phyloP scores from a whole-genome alignment of 1,140 invertebrate species.

The Maconellicoccus hirsutus region DNA sequence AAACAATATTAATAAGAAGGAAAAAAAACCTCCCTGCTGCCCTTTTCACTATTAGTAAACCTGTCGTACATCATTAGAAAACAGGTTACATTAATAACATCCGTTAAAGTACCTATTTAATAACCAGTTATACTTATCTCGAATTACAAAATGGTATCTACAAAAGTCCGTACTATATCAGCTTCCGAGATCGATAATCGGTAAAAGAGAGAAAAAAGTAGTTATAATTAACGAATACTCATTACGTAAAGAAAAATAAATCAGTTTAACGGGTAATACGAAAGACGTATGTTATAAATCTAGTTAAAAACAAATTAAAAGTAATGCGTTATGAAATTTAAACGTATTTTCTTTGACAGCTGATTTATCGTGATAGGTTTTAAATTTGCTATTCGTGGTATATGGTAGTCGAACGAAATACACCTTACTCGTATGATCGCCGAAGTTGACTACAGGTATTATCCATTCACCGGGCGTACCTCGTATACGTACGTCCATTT shows the following conservation, averaged over 20 bases:
- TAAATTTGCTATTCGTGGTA: not conserved
- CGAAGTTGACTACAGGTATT: too few relatives aligned
- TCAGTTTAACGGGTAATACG: not conserved
- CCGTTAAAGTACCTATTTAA: constrained; percentile 9
- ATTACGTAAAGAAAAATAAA: constrained; percentile 10
- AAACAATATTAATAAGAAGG: not conserved
- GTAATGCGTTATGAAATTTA: constrained; percentile 9
- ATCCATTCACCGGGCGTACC: too few relatives aligned
- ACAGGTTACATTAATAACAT: constrained; percentile 9
- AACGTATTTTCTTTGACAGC: not conserved
- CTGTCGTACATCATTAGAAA: not conserved
- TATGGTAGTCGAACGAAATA: too few relatives aligned
- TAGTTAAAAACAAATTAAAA: constrained; percentile 10
- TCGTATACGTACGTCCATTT: not conserved
- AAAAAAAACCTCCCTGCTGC: not conserved
- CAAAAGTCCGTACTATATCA: not conserved
- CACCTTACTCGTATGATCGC: too few relatives aligned
- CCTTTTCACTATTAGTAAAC: not conserved
- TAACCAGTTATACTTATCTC: constrained; percentile 9
- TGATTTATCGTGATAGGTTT: not conserved
- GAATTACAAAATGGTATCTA: constrained; percentile 2
- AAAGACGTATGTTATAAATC: not conserved
- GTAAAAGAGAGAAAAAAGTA: not conserved
- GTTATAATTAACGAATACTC: not conserved
- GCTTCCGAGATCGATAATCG: constrained; percentile 7